A percentile compares a stretch with the other conserved stretches of the same genome.
phyloP scores from a whole-genome alignment of 2,113 vertebrate genomes.

The Mystacornis crossleyi region DNA sequence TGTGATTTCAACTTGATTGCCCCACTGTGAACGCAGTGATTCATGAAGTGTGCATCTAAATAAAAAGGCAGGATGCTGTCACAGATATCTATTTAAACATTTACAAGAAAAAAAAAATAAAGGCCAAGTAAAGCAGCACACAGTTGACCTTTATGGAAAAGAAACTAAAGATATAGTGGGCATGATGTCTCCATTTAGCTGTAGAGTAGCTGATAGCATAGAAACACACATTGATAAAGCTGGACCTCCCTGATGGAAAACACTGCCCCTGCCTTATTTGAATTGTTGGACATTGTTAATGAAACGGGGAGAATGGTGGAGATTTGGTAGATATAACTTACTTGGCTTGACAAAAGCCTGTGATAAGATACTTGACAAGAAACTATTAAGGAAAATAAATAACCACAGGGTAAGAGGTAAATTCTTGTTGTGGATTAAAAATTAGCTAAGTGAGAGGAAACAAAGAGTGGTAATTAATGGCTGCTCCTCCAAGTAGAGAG shows the following conservation, averaged over 20 bases:
- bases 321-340: not conserved
- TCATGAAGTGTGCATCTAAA: not conserved
- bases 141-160: not conserved
- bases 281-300: not conserved
- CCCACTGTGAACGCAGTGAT: not conserved
- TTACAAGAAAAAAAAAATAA: not conserved
- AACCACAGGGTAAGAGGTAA: constrained; percentile 33
- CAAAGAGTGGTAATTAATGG: constrained; percentile 54
- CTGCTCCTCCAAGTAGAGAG: not conserved
- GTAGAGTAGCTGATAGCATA: not conserved
- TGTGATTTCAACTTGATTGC: not conserved
- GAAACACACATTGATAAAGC: not conserved
- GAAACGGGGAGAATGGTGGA: not conserved
- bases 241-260: not conserved
- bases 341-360: constrained; percentile 15
- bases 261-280: not conserved
- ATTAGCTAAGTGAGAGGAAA: constrained; percentile 57
- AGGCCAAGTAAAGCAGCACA: not conserved
- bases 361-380: constrained; percentile 26
- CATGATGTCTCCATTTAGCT: not conserved
- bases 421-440: constrained; percentile 65
- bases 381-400: constrained; percentile 58
- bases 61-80: not conserved
- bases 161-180: not conserved
- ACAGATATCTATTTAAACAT: not conserved